These are phyloP conservation scores for Enteromius anoplus DNA, from an alignment of 2,797 vertebrate species.

Conservation along the genomic window DNA sequence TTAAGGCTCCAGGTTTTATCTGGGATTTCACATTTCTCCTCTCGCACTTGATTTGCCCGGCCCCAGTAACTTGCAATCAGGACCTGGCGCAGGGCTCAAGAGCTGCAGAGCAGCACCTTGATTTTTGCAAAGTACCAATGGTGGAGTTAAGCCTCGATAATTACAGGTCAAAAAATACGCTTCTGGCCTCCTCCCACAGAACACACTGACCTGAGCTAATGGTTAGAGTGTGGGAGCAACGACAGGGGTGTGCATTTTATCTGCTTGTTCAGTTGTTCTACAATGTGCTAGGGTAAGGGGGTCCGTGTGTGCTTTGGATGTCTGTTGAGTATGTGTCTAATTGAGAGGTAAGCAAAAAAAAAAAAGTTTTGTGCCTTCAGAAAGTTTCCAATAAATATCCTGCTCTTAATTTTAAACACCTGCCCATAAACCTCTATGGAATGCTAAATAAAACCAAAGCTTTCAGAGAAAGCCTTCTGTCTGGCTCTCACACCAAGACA, in stretches of 20 bases:
- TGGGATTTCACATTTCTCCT: constrained; percentile 78
- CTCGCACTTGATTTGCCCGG: constrained; percentile 74
- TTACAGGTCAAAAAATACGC: constrained; percentile 72
- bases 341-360: constrained; percentile 82
- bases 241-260: constrained; percentile 57
- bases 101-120: constrained; percentile 70
- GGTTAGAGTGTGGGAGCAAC: constrained; percentile 44
- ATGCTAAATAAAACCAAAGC: constrained; percentile 83
- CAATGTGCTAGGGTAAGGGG: constrained; percentile 37
- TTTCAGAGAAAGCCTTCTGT: constrained; percentile 78
- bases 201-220: constrained; percentile 72
- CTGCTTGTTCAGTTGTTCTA: constrained; percentile 42
- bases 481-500: constrained; percentile 80
- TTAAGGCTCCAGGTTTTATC: constrained; percentile 77
- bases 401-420: constrained; percentile 85
- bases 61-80: constrained; percentile 75
- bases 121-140: constrained; percentile 73
- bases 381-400: constrained; percentile 83
- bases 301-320: constrained; percentile 55
- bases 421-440: constrained; percentile 83
- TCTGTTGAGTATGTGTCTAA: constrained; percentile 66
- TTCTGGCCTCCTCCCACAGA: constrained; percentile 62
- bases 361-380: constrained; percentile 74
- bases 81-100: constrained; percentile 41
- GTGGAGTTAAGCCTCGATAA: constrained; percentile 72